Conservation (phyloP, 2,113 vertebrate genomes). For the Apteryx mantelli region DNA sequence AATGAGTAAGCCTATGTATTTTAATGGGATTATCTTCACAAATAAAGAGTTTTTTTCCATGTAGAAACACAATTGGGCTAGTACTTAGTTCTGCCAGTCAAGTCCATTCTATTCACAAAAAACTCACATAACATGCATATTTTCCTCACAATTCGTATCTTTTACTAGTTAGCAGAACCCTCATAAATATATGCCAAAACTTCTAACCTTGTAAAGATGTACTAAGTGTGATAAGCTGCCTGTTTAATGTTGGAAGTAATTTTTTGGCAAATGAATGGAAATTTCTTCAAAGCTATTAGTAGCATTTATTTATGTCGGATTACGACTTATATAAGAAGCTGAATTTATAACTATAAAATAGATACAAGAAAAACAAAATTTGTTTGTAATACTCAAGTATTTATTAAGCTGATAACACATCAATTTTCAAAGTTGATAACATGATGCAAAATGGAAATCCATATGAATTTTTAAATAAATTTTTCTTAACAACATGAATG, state of each 20-base stretch:
- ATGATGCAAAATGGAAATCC: background rate
- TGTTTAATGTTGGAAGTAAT: background rate
- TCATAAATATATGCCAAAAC: background rate
- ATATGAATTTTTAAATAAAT: background rate
- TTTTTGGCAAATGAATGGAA: too few relatives aligned
- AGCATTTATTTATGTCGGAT: background rate
- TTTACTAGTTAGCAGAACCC: background rate
- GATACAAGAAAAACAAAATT: background rate
- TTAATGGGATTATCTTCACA: background rate
- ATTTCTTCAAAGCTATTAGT: background rate
- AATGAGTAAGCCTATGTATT: background rate
- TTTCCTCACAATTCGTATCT: background rate
- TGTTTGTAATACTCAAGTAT: background rate
- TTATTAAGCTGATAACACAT: background rate
- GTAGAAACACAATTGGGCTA: background rate
- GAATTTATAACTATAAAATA: slow-evolving; percentile 22
- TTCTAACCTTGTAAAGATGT: background rate
- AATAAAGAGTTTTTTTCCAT: background rate
- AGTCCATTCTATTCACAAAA: background rate
- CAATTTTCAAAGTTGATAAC: background rate
- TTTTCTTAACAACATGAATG: background rate
- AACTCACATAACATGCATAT: background rate
- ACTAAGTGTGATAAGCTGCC: background rate
- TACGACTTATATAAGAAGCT: background rate
- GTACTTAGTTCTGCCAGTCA: background rate